Conservation (phyloP, 2,113 vertebrate genomes). For the Cinclus mexicanus region DNA sequence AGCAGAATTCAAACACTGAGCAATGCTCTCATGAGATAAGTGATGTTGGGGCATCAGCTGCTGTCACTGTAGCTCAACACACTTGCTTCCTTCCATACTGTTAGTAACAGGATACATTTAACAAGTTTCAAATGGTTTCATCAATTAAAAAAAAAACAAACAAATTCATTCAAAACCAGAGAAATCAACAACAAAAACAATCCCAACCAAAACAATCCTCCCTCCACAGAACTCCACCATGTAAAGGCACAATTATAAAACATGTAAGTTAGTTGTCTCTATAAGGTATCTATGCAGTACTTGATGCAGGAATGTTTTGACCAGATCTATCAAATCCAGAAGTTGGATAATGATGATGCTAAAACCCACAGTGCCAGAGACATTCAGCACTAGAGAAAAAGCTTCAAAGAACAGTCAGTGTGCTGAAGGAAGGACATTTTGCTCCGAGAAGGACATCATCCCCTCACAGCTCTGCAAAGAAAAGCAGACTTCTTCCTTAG, state of each 20-base stretch:
- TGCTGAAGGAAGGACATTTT: not conserved
- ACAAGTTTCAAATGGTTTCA: not conserved
- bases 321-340: not conserved
- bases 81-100: not conserved
- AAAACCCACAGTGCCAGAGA: not conserved
- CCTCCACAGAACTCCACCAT: not conserved
- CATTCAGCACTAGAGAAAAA: not conserved
- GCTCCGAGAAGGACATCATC: not conserved
- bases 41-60: not conserved
- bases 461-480: not conserved
- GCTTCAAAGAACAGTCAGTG: not conserved
- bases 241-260: not conserved
- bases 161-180: not conserved
- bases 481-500: not conserved
- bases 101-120: not conserved
- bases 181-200: not conserved
- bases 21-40: not conserved
- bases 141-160: not conserved
- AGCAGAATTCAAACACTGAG: not conserved
- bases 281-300: not conserved
- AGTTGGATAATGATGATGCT: not conserved
- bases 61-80: not conserved
- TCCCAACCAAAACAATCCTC: accelerated
- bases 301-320: not conserved
- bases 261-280: not conserved